These are phyloP conservation scores for Euwallacea fornicatus DNA, from an alignment of 1,140 invertebrate genomes.

Conservation along the genomic window DNA sequence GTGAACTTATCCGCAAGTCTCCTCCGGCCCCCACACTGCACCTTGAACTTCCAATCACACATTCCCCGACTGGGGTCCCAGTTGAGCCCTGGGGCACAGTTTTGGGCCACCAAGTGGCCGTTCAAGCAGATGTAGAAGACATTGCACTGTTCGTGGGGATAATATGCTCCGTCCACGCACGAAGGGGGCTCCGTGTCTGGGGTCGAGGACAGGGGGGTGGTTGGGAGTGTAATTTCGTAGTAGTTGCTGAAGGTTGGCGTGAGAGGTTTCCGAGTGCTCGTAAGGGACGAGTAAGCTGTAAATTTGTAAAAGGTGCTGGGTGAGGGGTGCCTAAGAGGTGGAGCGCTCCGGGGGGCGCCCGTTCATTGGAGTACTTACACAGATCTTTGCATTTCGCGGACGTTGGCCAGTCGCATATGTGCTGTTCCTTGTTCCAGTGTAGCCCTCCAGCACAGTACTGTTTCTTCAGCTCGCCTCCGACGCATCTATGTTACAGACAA, in stretches of 20 bases:
- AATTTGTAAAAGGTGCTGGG: too few species aligned
- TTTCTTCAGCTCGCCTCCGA: slow-evolving; percentile 65
- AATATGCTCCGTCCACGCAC: slow-evolving; percentile 62
- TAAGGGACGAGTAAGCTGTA: too few species aligned
- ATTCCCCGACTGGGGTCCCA: slow-evolving; percentile 66
- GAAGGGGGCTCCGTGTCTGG: background rate
- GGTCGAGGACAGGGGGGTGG: slow-evolving; percentile 11
- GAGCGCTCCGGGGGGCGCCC: background rate
- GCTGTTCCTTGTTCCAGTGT: slow-evolving; percentile 72
- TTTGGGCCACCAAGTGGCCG: slow-evolving; percentile 63
- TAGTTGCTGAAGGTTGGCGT: slow-evolving; percentile 22
- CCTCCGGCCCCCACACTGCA: slow-evolving; percentile 49
- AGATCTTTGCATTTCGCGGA: slow-evolving; percentile 66
- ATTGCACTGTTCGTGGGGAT: slow-evolving; percentile 63
- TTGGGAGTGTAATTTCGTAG: slow-evolving; percentile 12
- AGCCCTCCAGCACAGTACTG: slow-evolving; percentile 75
- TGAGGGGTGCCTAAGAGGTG: too few species aligned
- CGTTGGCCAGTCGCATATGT: slow-evolving; percentile 79
- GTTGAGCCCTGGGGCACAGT: slow-evolving; percentile 69
- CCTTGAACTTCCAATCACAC: slow-evolving; percentile 69
- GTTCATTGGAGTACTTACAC: slow-evolving; percentile 33
- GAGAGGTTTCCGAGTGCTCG: slow-evolving; percentile 9
- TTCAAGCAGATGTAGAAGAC: slow-evolving; percentile 73
- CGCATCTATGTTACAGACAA: slow-evolving; percentile 58
- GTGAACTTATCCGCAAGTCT: slow-evolving; percentile 39